These are phyloP conservation scores for Archegozetes longisetosus DNA, from an alignment of 1,140 invertebrate genomes.

Conservation along the genomic window DNA sequence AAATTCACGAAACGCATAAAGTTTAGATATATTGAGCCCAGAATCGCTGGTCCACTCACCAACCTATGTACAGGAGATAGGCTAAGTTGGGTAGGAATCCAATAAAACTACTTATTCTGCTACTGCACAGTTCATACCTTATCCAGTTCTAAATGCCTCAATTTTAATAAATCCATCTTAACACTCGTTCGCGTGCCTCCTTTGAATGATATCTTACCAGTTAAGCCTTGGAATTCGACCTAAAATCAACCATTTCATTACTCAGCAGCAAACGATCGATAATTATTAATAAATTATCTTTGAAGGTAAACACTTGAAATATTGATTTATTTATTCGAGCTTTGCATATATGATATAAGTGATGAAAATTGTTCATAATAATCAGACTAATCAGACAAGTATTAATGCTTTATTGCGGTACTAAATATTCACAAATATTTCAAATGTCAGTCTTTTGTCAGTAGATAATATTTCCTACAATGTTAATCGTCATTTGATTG, in stretches of 20 bases:
- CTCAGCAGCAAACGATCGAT: no score
- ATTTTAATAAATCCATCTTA: conserved; percentile 64
- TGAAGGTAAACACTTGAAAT: no score
- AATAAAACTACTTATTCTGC: conserved; percentile 32
- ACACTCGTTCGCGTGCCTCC: conserved; percentile 64
- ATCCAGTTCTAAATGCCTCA: conserved; percentile 52
- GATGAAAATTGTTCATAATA: background rate
- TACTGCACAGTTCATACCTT: conserved; percentile 32
- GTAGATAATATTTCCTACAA: no score
- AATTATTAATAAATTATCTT: no score
- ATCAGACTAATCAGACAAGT: no score
- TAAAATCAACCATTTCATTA: no score
- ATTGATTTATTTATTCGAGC: no score
- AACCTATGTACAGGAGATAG: conserved; percentile 31
- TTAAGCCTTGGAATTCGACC: conserved; percentile 61
- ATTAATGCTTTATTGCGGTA: no score
- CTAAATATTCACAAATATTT: no score
- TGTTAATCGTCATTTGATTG: no score
- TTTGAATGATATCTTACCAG: conserved; percentile 69
- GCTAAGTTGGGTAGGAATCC: background rate
- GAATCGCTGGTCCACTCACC: conserved; percentile 57
- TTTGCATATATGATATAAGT: background rate
- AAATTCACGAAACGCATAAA: conserved; percentile 65
- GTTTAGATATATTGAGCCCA: conserved; percentile 64
- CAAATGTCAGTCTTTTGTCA: no score